phyloP scores from a whole-genome alignment of 2,888 invertebrate genomes.

The Eledone cirrhosa region DNA sequence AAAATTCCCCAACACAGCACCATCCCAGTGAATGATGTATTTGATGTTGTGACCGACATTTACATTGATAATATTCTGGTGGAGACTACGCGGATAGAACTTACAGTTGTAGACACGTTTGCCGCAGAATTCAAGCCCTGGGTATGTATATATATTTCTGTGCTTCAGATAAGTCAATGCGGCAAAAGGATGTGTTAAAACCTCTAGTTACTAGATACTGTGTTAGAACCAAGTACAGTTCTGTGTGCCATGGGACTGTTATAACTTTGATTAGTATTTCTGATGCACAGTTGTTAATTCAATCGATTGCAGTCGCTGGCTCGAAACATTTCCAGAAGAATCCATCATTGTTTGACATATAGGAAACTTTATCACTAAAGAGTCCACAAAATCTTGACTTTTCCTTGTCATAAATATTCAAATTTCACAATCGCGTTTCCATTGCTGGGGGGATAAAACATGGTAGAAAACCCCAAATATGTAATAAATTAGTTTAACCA shows the following conservation, averaged over 20 bases:
- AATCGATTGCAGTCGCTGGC: not conserved
- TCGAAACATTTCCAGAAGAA: not conserved
- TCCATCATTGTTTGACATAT: conserved; percentile 2
- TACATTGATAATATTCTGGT: not conserved
- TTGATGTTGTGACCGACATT: not conserved
- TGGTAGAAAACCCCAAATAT: too few species aligned
- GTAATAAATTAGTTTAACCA: too few species aligned
- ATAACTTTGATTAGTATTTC: not conserved
- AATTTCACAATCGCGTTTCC: not conserved
- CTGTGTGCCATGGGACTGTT: not conserved
- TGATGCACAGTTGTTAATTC: not conserved
- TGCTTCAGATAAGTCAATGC: too few species aligned
- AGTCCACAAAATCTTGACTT: not conserved
- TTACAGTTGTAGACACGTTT: not conserved
- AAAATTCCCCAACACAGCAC: not conserved
- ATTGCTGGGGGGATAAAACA: not conserved
- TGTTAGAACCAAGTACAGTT: not conserved
- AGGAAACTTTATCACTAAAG: not conserved
- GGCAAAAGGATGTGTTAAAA: too few species aligned
- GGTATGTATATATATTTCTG: conserved; percentile 16
- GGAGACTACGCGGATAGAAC: not conserved
- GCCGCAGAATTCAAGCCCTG: not conserved
- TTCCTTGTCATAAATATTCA: conserved; percentile 5
- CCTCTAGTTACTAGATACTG: too few species aligned
- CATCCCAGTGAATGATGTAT: not conserved